Conservation (phyloP, 1,140 invertebrate species). For the Andricus grossulariae region DNA sequence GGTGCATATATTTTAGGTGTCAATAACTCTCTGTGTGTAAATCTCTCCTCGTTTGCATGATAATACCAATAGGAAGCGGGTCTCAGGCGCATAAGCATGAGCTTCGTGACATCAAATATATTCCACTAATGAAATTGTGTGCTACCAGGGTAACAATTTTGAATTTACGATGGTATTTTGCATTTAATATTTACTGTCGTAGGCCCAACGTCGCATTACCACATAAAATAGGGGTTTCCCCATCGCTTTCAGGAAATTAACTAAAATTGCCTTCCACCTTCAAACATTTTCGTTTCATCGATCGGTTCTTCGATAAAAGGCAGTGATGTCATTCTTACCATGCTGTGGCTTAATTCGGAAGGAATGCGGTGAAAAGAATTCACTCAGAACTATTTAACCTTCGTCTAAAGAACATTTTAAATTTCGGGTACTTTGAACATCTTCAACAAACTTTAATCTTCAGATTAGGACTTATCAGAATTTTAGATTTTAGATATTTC, state of each 20-base stretch:
- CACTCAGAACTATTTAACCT: too few relatives aligned
- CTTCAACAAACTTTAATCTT: too few relatives aligned
- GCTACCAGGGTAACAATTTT: not conserved
- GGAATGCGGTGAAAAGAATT: too few relatives aligned
- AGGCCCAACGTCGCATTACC: not conserved
- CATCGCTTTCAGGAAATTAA: not conserved
- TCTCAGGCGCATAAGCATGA: constrained; percentile 14
- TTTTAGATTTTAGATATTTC: too few relatives aligned
- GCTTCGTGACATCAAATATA: not conserved
- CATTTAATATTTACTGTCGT: not conserved
- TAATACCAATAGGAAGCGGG: constrained; percentile 10
- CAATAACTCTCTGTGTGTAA: constrained; percentile 1
- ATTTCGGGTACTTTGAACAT: too few relatives aligned
- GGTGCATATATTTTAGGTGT: constrained; percentile 25
- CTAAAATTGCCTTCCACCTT: not conserved
- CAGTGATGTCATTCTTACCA: not conserved
- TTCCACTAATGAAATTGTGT: not conserved
- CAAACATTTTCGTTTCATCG: not conserved
- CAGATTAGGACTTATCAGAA: too few relatives aligned
- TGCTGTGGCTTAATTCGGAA: not conserved
- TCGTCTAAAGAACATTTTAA: too few relatives aligned
- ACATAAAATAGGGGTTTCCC: not conserved
- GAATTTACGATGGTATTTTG: not conserved
- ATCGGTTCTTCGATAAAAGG: not conserved
- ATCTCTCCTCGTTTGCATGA: constrained; percentile 23